phyloP scores from a whole-genome alignment of 64 coral and sea anemone species.

The Acropora tenuis region DNA sequence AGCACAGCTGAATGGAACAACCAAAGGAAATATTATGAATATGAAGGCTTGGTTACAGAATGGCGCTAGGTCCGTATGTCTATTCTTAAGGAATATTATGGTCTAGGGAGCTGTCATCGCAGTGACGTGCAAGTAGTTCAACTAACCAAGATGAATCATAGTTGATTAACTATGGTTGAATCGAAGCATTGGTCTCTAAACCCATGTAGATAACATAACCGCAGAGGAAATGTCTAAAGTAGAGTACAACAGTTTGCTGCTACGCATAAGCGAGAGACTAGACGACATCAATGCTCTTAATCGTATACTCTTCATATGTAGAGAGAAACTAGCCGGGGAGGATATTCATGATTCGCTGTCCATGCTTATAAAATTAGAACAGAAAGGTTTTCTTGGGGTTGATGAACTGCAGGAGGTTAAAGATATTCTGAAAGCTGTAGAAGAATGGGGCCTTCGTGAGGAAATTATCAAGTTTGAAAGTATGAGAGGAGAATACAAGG shows the following conservation, averaged over 20 bases:
- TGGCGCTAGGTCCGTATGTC: too few relatives aligned
- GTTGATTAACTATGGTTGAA: too few relatives aligned
- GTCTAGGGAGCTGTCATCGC: too few relatives aligned
- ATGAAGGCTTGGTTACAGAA: too few relatives aligned
- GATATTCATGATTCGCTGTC: not conserved
- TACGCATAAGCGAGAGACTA: not conserved
- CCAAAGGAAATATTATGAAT: too few relatives aligned
- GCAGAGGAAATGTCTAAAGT: not conserved
- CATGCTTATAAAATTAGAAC: not conserved
- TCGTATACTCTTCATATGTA: not conserved
- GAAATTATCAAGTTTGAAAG: not conserved
- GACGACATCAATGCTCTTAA: not conserved
- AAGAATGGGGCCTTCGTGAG: not conserved
- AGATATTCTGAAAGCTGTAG: not conserved
- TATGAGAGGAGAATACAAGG: not conserved
- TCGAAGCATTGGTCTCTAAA: too few relatives aligned
- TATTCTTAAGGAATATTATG: too few relatives aligned
- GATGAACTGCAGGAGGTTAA: not conserved
- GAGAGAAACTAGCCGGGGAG: not conserved
- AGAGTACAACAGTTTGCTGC: not conserved
- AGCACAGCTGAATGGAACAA: too few relatives aligned
- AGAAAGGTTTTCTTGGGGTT: not conserved
- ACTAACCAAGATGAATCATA: too few relatives aligned
- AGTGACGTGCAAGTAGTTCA: too few relatives aligned
- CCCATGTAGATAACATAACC: too few relatives aligned